Base-by-base conservation (phyloP, 2,888 invertebrate genomes). In the Margaritifera margaritifera region DNA sequence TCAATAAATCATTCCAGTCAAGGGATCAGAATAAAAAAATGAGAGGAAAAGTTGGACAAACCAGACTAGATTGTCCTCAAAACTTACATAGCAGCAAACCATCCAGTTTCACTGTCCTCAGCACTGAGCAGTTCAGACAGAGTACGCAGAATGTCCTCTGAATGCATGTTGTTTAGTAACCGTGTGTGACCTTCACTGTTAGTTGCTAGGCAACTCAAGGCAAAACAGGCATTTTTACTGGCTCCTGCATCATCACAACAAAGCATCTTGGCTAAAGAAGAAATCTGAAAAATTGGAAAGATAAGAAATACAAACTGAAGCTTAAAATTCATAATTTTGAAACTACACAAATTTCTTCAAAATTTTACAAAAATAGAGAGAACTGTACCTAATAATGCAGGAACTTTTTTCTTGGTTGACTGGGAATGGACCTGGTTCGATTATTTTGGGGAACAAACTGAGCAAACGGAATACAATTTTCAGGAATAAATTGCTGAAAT, bases 81-180 rank as follows among this genome's bases (percentile, higher is more conserved):
- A 15, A 82, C 88, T 87, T 78, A 89, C 89, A 89, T 89, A 63
- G 89, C 89, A 68, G 89, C 87, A 84, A 90, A 89, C 89, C 89
- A 89, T 5, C 87, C 87, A 6, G 89, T 89, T 74, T 90, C 89
- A 61, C 79, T 78, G 69, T 90, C 89, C 19, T 85, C 83, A 20
- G 87, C 83, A 71, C 73, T 83, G 8, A 88, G 71, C 11, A 89
- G 80, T 51, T 80, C 73, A 3, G 87, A 75, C 62, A 89, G 76
- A 6, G 84, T 86, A 42, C 71, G 75, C 24, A 89, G 69, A 22
- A 89, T 83, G 61, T 85, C 85, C n/a, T 87, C 86, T 0, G 84
- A 84, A 58, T 86, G 79, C 8, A 75, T 71, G 64, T 86, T 87
- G 52, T 78, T 77, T 58, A 89, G 75, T 56, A 89, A 71, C 20